Evolutionary conservation across 2,113 vertebrate genomes (phyloP), one percentile per base, ranked within the genome.

Genomic region (Gorsachius goisagi): DNA sequence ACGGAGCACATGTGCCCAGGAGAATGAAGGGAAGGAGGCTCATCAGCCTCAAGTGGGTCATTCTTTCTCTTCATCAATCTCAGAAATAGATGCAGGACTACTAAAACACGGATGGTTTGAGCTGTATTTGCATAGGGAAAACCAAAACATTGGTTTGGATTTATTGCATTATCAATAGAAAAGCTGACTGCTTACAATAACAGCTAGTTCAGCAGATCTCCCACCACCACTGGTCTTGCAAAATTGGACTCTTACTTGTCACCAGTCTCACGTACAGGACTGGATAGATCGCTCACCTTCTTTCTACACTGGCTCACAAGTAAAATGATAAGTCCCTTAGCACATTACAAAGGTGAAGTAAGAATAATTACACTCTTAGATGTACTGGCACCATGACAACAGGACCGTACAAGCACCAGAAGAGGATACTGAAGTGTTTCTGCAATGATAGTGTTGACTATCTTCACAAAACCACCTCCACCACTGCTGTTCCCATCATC

Each of bases 1-100:
- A 33, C 0, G 0, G 18, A 56, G 18, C 15, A 44, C 1, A 0
- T 0, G 1, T 47, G n/a, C 58, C 63, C 0, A 0, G 47, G 35
- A 56, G 15, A 58, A 18, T 0, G 4, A 68, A 50, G 49, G 32
- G 22, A 72, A 85, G 11, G 30, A 75, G n/a, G 11, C 44, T 88
- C 1, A 0, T 39, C 23, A 33, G 23, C 12, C 59, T 62, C 3
- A 1, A 0, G 12, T 18, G 6, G 7, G 18, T 11, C 62, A 33
- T 22, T 75, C 39, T 64, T 52, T 58, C 56, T 44, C 3, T 49
- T 67, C 37, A 53, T 62, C 5, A 41, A 49, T 5, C 76, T 87
- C 81, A 74, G 41, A 80, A 89, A 58, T 21, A 53, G 28, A n/a
- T 6, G 5, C 14, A 91, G 18, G 41, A 15, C 30, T 49, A 74